phyloP scores from a whole-genome alignment of 2,797 vertebrate species.

The Okamejei kenojei region DNA sequence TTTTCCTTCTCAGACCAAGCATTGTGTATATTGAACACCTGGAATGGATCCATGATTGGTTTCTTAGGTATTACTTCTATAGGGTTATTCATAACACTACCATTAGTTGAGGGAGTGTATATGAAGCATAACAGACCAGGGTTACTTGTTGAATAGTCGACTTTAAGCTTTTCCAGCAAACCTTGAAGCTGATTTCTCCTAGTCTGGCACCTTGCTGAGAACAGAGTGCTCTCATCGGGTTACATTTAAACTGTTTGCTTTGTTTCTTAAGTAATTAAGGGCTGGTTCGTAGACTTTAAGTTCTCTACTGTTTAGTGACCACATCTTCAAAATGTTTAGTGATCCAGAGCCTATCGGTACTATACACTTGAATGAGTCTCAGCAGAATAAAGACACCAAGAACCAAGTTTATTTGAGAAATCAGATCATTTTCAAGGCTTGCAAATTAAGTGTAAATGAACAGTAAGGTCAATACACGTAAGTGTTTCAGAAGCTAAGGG shows the following conservation, averaged over 20 bases:
- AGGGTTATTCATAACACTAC: not conserved
- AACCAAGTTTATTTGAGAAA: not conserved
- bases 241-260: conserved; percentile 16
- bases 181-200: not conserved
- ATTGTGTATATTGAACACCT: not conserved
- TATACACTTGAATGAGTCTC: not conserved
- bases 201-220: not conserved
- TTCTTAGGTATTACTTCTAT: conserved; percentile 4
- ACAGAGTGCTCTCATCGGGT: not conserved
- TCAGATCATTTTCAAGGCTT: not conserved
- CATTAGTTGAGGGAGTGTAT: not conserved
- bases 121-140: not conserved
- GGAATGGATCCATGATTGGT: not conserved
- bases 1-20: not conserved
- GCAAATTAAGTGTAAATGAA: not conserved
- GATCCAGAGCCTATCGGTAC: too few relatives aligned
- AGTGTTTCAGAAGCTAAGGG: not conserved
- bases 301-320: not conserved
- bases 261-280: conserved; percentile 19
- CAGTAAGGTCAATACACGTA: not conserved
- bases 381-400: not conserved
- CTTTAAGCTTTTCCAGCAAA: not conserved
- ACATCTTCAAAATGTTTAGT: conserved; percentile 1
- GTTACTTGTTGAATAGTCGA: not conserved
- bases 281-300: not conserved